phyloP scores from a whole-genome alignment of 2,113 vertebrate species.

The Struthio camelus region DNA sequence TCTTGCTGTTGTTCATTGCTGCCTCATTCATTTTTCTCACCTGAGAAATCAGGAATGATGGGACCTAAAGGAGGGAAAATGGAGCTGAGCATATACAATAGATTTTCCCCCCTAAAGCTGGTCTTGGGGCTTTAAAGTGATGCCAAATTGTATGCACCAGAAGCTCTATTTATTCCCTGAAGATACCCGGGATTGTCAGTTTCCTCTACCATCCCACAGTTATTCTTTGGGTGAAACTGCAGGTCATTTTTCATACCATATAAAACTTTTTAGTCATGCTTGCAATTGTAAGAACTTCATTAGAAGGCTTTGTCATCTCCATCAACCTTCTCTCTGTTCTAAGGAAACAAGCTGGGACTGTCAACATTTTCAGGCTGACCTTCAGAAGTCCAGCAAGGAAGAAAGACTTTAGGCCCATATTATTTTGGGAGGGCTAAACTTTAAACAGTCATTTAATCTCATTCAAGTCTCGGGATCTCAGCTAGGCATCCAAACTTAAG shows the following conservation, averaged over 20 bases:
- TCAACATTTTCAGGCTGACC: background rate
- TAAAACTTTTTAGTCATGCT: background rate
- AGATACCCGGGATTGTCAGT: background rate
- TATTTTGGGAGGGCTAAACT: background rate
- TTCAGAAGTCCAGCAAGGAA: background rate
- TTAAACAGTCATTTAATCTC: background rate
- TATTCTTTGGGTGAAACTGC: background rate
- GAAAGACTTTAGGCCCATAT: background rate
- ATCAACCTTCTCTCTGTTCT: background rate
- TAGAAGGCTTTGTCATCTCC: background rate
- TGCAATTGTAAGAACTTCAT: background rate
- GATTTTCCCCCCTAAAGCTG: background rate
- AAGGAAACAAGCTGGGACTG: background rate
- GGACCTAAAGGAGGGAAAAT: conserved; percentile 78
- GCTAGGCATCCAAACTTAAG: background rate
- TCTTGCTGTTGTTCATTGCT: conserved; percentile 79
- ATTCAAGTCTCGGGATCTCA: background rate
- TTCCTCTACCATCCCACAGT: background rate
- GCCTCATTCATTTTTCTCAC: conserved; percentile 93
- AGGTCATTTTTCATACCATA: background rate
- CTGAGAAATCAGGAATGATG: conserved; percentile 90
- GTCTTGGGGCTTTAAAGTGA: background rate
- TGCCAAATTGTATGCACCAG: background rate
- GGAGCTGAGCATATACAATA: background rate
- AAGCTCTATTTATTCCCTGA: background rate